These are phyloP conservation scores for Strigamia transsilvanica DNA, from an alignment of 2,888 invertebrate species.

Conservation along the genomic window DNA sequence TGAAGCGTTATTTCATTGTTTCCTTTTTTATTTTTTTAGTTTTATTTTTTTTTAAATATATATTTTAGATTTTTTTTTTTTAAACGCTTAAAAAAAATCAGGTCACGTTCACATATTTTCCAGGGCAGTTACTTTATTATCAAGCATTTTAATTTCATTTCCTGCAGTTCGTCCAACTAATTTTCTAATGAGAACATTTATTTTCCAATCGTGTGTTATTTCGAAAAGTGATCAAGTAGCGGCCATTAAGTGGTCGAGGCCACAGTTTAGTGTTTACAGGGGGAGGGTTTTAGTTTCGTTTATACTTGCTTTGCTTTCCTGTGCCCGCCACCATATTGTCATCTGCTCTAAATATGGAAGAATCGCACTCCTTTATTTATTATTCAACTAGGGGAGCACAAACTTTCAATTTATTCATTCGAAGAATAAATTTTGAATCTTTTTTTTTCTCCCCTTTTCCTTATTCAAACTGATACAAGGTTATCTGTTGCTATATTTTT, in stretches of 20 bases:
- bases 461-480: conserved; percentile 33
- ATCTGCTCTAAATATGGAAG: conserved; percentile 45
- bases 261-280: conserved; percentile 27
- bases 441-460: neutral
- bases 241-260: conserved; percentile 49
- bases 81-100: neutral
- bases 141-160: conserved; percentile 49
- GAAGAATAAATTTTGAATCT: conserved; percentile 33
- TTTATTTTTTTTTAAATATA: conserved; percentile 4
- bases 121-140: conserved; percentile 49
- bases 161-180: conserved; percentile 43
- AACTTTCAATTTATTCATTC: conserved; percentile 42
- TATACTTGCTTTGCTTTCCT: conserved; percentile 10
- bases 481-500: conserved; percentile 14
- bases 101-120: conserved; percentile 49
- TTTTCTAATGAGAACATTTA: conserved; percentile 49
- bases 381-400: conserved; percentile 45
- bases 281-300: conserved; percentile 26
- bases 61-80: conserved; percentile 20
- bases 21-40: conserved; percentile 31
- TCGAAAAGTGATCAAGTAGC: conserved; percentile 49
- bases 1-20: conserved; percentile 28
- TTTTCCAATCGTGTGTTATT: conserved; percentile 47
- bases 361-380: conserved; percentile 42
- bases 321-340: conserved; percentile 18